Evolutionary conservation across 2,888 invertebrate genomes (phyloP), one percentile per base, ranked within the genome.

Genomic region (Aelia acuminata): DNA sequence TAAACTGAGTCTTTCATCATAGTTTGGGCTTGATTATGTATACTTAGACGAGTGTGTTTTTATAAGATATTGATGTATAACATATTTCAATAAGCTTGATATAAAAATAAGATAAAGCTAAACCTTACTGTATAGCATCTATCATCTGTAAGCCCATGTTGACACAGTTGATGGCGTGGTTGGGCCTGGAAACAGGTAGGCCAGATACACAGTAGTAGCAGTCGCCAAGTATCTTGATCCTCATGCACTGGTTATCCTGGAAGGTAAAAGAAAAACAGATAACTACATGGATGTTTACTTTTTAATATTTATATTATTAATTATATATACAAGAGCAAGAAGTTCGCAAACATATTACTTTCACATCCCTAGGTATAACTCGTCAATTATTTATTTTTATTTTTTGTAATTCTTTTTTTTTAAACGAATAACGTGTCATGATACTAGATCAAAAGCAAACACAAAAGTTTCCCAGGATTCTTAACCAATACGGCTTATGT

Each of bases 101-200:
- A 84, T n/a, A 47, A 84, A 35, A n/a, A 80, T 80, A 39, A n/a
- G 13, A n/a, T 84, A 11, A 39, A 47, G n/a, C 48, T 48, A 43
- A n/a, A 20, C 7, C 92, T 93, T 92, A 98, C 98, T 96, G 94
- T 91, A 98, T 98, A 48, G 98, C 97, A 91, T 98, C 97, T 90
- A 98, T 98, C 98, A 98, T 98, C 92, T 97, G 96, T 90, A 98
- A 93, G 0, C 98, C 98, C 98, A 98, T 98, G 91, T 97, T 97
- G 91, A 98, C 98, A 92, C 98, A 98, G 93, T 98, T 98, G 92
- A 96, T 96, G 0, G 98, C 98, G 92, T 98, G 98, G 93, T 97
- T 97, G 0, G 98, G 98, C 88, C 98, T 93, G 11, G 98, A 98
- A 48, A 98, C 95, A 0, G 98, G 98, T 91, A 98, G 94, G 0